Conservation (phyloP, 1,140 invertebrate species). For the Brachionus sp. region DNA sequence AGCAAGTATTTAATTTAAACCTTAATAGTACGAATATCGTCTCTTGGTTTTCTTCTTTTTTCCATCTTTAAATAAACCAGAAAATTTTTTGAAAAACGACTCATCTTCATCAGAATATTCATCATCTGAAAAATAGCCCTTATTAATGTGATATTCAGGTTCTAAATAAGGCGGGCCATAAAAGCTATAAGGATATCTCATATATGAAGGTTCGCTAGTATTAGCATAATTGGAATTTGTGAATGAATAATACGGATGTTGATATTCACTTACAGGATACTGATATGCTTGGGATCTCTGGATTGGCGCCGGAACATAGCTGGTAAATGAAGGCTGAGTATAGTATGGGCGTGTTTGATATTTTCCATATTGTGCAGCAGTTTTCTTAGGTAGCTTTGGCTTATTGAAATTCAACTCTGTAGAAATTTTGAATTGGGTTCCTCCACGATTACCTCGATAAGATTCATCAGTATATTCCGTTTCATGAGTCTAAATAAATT, state of each 20-base stretch:
- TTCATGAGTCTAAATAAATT: neutral
- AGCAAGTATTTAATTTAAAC: neutral
- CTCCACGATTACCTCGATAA: neutral
- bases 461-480: neutral
- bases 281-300: neutral
- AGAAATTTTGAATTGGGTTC: constrained; percentile 2
- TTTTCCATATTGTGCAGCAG: no score
- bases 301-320: neutral
- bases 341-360: neutral
- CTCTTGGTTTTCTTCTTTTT: neutral
- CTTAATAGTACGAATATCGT: neutral
- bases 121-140: neutral
- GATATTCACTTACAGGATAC: neutral
- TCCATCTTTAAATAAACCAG: neutral
- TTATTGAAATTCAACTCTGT: neutral
- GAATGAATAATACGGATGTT: neutral
- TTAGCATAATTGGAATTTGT: neutral
- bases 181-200: neutral
- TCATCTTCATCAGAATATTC: neutral
- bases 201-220: neutral
- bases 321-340: neutral
- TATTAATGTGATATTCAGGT: neutral
- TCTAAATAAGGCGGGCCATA: neutral
- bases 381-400: neutral
- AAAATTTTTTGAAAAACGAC: neutral